These are phyloP conservation scores for Drosophila cognata DNA, from an alignment of 2,888 invertebrate genomes.

Conservation along the genomic window DNA sequence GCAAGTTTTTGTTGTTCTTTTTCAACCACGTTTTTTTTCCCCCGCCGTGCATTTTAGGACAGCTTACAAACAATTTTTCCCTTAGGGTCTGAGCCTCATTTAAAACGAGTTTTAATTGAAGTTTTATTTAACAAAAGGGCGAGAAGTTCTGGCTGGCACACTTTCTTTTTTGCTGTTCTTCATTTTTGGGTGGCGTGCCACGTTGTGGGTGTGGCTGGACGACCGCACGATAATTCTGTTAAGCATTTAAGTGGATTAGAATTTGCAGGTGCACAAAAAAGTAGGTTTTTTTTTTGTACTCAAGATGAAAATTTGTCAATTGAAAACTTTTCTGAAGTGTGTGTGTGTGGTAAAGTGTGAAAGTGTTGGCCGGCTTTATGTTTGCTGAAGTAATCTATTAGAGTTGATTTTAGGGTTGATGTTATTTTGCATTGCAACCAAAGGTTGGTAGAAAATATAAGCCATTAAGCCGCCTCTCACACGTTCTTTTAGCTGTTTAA, in stretches of 20 bases:
- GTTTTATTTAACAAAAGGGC: slow-evolving; percentile 71
- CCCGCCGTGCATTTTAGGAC: slow-evolving; percentile 51
- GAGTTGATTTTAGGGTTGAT: not conserved
- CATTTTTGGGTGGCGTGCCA: slow-evolving; percentile 16
- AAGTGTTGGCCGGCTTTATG: slow-evolving; percentile 21
- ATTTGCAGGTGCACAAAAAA: slow-evolving; percentile 63
- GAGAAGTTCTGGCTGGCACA: slow-evolving; percentile 16
- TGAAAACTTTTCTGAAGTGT: slow-evolving; percentile 62
- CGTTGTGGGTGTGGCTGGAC: slow-evolving; percentile 44
- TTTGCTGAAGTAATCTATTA: slow-evolving; percentile 34
- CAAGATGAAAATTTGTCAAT: slow-evolving; percentile 72
- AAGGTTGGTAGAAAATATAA: not conserved
- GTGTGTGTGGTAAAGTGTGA: slow-evolving; percentile 4
- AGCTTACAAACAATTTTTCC: slow-evolving; percentile 55
- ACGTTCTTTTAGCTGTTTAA: not conserved
- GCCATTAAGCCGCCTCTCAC: not conserved
- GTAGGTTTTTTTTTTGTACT: slow-evolving; percentile 18
- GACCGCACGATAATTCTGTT: slow-evolving; percentile 74
- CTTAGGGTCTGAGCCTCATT: slow-evolving; percentile 43
- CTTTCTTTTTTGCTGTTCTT: not conserved
- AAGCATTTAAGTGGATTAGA: slow-evolving; percentile 79
- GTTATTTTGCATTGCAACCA: not conserved
- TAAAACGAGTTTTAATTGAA: slow-evolving; percentile 77
- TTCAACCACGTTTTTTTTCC: slow-evolving; percentile 42
- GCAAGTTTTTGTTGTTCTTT: slow-evolving; percentile 36